A percentile compares a stretch with the other conserved stretches of the same genome.
Conservation (phyloP, 2,797 vertebrate species). For the Premnoplex brunnescens region DNA sequence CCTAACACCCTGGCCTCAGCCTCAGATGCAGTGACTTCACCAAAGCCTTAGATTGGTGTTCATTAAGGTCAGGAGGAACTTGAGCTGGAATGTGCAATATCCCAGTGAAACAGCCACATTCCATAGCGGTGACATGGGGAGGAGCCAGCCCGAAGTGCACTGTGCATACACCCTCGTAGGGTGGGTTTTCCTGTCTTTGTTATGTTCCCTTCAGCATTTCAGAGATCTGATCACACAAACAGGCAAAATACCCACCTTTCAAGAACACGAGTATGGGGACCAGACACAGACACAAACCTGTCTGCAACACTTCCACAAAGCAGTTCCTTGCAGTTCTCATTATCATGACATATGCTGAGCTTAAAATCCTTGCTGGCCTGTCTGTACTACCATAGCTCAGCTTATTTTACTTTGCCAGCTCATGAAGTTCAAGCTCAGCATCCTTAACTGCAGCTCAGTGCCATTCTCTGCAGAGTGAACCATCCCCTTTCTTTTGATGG, state of each 20-base stretch:
- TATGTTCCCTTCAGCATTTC: background rate
- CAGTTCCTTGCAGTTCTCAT: background rate
- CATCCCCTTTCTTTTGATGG: background rate
- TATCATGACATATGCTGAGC: background rate
- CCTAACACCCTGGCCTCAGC: background rate
- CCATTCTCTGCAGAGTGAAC: background rate
- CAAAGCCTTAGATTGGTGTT: fast-evolving
- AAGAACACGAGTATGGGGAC: fast-evolving
- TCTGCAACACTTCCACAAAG: background rate
- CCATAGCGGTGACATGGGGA: fast-evolving
- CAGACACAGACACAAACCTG: background rate
- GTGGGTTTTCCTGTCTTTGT: background rate
- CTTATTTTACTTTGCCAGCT: background rate
- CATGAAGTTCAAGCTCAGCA: background rate
- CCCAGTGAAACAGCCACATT: background rate
- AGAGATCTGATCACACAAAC: background rate
- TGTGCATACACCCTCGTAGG: background rate
- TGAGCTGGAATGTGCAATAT: background rate
- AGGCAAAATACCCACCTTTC: background rate
- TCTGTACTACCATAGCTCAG: background rate
- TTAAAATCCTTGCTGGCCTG: background rate
- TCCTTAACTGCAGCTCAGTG: background rate
- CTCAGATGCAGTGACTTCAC: background rate
- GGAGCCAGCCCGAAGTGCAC: background rate
- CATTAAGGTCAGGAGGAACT: background rate